Conservation (phyloP, 2,113 vertebrate species). For the Pitta sordida region DNA sequence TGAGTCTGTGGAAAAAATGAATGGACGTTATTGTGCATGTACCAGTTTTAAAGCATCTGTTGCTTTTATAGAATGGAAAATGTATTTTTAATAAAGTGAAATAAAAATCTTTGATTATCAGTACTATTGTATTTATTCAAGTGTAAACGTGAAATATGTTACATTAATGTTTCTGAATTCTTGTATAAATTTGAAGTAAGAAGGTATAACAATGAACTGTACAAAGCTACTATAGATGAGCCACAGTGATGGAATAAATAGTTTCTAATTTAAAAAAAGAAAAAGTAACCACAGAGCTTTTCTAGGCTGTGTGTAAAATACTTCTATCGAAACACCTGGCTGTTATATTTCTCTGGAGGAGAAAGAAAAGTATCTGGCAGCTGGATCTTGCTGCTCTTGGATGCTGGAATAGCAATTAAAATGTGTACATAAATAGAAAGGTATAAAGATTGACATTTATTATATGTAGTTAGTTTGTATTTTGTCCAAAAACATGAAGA, state of each 20-base stretch:
- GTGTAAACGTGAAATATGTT: not conserved
- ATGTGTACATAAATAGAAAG: not conserved
- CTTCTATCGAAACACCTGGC: not conserved
- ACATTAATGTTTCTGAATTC: not conserved
- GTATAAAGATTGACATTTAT: not conserved
- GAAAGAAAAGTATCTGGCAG: not conserved
- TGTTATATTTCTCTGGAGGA: not conserved
- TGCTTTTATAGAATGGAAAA: not conserved
- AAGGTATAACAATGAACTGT: not conserved
- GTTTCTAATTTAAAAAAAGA: not conserved
- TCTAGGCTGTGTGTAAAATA: not conserved
- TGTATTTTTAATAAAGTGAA: not conserved
- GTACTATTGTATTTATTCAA: not conserved
- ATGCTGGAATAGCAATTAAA: slow-evolving; percentile 36
- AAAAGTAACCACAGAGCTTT: not conserved
- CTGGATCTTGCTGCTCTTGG: slow-evolving; percentile 29
- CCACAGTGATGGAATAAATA: not conserved
- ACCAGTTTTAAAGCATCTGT: not conserved
- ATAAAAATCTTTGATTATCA: slow-evolving; percentile 5
- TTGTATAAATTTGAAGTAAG: not conserved
- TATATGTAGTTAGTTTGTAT: not conserved
- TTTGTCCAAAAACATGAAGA: not conserved
- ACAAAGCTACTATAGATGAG: not conserved
- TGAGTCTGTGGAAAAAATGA: not conserved
- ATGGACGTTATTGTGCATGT: not conserved